Percentiles rank a stretch among this genome's conserved stretches.
Evolutionary conservation across 2,113 vertebrate genomes (phyloP).

Genomic region (Aviceda subcristata): DNA sequence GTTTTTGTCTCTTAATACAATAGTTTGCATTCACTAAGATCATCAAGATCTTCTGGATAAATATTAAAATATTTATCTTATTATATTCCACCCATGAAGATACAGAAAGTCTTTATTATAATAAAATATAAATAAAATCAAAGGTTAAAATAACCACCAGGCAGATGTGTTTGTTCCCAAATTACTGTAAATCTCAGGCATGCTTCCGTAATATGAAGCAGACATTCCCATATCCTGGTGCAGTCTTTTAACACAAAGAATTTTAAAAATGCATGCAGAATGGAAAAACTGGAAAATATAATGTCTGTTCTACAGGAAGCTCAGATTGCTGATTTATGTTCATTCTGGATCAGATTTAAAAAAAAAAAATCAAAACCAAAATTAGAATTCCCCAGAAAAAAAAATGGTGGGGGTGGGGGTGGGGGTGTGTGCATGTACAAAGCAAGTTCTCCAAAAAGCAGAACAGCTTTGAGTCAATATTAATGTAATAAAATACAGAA

Average conservation of each 20-base stretch:
- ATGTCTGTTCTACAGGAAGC: background rate
- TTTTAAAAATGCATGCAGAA: background rate
- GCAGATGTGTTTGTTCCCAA: background rate
- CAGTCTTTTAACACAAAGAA: background rate
- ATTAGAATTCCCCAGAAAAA: background rate
- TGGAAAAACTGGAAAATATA: background rate
- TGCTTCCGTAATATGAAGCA: background rate
- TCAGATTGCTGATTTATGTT: background rate
- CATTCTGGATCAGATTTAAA: background rate
- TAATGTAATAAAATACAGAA: background rate
- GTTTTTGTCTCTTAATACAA: background rate
- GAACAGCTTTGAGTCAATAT: background rate
- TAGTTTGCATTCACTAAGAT: background rate
- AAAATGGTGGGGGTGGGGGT: fast-evolving
- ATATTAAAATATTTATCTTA: background rate
- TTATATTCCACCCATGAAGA: background rate
- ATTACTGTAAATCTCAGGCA: background rate
- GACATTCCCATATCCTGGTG: background rate
- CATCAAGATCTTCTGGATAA: background rate
- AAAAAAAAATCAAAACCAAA: background rate
- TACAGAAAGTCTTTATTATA: background rate
- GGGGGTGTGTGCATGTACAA: background rate
- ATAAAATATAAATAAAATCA: background rate
- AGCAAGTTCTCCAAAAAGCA: background rate
- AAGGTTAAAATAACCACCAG: background rate